Base-by-base conservation (phyloP, 2,888 invertebrate species). In the Serrognathus titanus region DNA sequence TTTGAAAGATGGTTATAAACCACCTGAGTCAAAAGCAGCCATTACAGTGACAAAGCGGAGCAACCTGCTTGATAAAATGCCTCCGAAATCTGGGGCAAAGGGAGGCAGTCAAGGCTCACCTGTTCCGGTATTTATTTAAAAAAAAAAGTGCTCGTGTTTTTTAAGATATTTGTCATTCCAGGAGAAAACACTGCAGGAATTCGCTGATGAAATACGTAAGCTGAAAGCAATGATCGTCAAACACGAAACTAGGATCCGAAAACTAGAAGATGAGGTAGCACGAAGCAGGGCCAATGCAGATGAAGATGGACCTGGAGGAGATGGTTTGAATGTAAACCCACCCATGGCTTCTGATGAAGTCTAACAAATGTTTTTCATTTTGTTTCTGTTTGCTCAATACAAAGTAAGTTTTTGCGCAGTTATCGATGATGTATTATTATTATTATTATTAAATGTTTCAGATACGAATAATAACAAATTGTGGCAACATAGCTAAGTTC, bases 201-300 rank as follows among this genome's bases (percentile, higher is more conserved):
- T 93, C 66, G 85, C 88, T 40, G 93, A 94, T 72, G 94, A 94
- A 78, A 93, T 95, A 67, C 86, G 94, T 57, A 94, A 94, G 75
- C 79, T 95, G 64, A 95, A 95, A 73, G 90, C 94, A n/a, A 92
- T 95, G 77, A 92, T 95, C 66, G 91, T 95, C 24, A 94, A 94
- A 72, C 95, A 95, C 73, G 95, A 95, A 80, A 94, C 92, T 67
- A 82, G 92, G 51, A 91, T 92, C 74, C 82, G 90, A 38, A 87
- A 89, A 3, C 78, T 92, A 8, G 92, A 92, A 74, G 88, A 88
- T 3, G 81, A 81, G n/a, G 78, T 79, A 35, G 79, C 81, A 10
- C 60, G 69, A 45, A 70, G 64, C 49, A 71, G 73, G 56, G 64
- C 69, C 49, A 62, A 65, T 48, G 65, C 61, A 13, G 75, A 78